A percentile compares a stretch with the other conserved stretches of the same genome.
phyloP scores from a whole-genome alignment of 2,888 invertebrate genomes.

The Melolontha melolontha region DNA sequence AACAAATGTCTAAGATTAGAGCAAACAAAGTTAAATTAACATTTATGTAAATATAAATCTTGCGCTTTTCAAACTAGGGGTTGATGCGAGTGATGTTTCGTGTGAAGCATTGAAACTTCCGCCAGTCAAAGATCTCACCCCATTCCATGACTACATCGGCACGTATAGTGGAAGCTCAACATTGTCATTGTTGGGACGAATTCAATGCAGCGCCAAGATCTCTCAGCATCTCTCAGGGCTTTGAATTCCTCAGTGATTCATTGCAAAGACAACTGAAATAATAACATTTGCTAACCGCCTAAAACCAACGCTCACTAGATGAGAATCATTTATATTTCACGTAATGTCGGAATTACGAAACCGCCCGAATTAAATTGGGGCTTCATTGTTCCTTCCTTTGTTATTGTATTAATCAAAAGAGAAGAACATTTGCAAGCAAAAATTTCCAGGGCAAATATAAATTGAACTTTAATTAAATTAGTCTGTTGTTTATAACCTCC shows the following conservation, averaged over 20 bases:
- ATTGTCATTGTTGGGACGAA: slow-evolving; percentile 51
- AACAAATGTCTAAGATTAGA: slow-evolving; percentile 45
- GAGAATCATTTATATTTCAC: slow-evolving; percentile 53
- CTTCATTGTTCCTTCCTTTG: slow-evolving; percentile 43
- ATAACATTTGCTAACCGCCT: slow-evolving; percentile 51
- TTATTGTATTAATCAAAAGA: slow-evolving; percentile 44
- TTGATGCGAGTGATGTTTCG: slow-evolving; percentile 12
- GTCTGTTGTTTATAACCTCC: slow-evolving; percentile 11
- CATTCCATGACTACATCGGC: slow-evolving; percentile 6
- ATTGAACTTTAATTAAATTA: slow-evolving; percentile 36
- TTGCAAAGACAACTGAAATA: slow-evolving; percentile 53
- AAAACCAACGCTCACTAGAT: slow-evolving; percentile 49
- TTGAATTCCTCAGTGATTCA: slow-evolving; percentile 48
- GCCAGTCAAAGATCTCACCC: background rate
- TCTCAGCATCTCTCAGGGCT: slow-evolving; percentile 47
- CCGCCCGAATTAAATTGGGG: slow-evolving; percentile 43
- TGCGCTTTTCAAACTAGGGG: slow-evolving; percentile 39
- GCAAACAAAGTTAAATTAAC: slow-evolving; percentile 44
- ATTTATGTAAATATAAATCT: slow-evolving; percentile 53
- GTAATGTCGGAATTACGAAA: slow-evolving; percentile 45
- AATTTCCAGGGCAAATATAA: slow-evolving; percentile 32
- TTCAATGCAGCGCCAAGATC: slow-evolving; percentile 51
- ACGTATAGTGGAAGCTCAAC: slow-evolving; percentile 19
- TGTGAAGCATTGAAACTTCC: slow-evolving; percentile 21
- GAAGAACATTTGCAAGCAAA: slow-evolving; percentile 25